These are phyloP conservation scores for Phainopepla nitens DNA, from an alignment of 2,113 vertebrate genomes.

Conservation along the genomic window DNA sequence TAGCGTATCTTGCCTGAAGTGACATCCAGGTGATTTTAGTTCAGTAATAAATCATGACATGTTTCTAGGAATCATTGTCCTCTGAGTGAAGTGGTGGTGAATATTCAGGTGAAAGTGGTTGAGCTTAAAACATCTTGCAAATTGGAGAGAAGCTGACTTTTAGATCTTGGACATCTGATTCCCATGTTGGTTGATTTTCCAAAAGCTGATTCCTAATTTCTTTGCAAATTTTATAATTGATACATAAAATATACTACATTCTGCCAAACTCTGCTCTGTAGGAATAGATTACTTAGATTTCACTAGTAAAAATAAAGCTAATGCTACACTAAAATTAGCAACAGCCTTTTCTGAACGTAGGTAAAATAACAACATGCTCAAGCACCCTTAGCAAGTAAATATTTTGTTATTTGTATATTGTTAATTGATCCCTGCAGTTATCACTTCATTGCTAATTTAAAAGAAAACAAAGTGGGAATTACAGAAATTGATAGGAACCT, in stretches of 20 bases:
- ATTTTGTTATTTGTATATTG: background rate
- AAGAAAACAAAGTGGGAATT: background rate
- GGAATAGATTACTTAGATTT: background rate
- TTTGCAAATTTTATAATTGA: background rate
- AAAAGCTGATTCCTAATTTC: background rate
- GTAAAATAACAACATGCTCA: background rate
- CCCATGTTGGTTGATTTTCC: background rate
- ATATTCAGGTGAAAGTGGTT: background rate
- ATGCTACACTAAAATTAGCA: background rate
- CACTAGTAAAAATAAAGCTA: background rate
- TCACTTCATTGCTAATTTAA: background rate
- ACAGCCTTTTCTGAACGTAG: background rate
- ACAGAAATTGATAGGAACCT: constrained; percentile 9
- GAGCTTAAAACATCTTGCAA: background rate
- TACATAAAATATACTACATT: background rate
- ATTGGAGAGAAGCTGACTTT: background rate
- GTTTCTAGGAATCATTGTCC: background rate
- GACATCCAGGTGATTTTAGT: background rate
- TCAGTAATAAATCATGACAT: background rate
- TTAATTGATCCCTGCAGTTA: constrained; percentile 21
- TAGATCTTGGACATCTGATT: background rate
- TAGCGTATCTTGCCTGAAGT: background rate
- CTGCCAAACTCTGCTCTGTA: background rate
- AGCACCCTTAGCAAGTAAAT: background rate
- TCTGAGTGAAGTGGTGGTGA: background rate